A percentile compares a stretch with the other conserved stretches of the same genome.
phyloP scores from a whole-genome alignment of 2,797 vertebrate species.

The Cuniculus paca region DNA sequence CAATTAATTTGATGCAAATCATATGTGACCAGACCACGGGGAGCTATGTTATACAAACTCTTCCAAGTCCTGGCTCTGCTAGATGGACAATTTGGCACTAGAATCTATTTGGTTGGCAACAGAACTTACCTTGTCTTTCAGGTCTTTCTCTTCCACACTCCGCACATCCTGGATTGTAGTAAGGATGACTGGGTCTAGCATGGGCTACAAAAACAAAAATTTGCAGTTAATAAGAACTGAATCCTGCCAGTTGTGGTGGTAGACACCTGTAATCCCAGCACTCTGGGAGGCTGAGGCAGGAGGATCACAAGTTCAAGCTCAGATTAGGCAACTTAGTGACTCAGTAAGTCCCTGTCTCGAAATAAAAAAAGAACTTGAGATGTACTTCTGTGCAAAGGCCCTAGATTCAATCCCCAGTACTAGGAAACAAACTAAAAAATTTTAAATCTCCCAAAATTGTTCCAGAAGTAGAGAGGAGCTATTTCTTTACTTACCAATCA shows the following conservation, averaged over 20 bases:
- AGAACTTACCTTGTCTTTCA: conserved; percentile 97
- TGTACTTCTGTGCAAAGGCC: not conserved
- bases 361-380: not conserved
- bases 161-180: conserved; percentile 99
- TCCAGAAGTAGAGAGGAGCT: not conserved
- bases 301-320: not conserved
- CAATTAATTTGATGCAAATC: conserved; percentile 9
- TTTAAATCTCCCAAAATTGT: not conserved
- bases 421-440: not conserved
- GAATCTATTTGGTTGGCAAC: not conserved
- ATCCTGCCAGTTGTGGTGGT: not conserved
- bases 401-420: not conserved
- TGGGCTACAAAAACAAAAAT: conserved; percentile 91
- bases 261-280: not conserved
- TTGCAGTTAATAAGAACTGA: conserved; percentile 12
- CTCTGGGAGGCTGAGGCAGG: not conserved
- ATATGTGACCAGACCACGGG: not conserved
- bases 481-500: not conserved
- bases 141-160: conserved; percentile 98
- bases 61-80: not conserved
- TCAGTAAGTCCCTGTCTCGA: not conserved
- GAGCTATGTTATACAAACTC: not conserved
- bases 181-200: conserved; percentile 99
- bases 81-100: not conserved
- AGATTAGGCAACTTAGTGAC: not conserved